phyloP scores from a whole-genome alignment of 2,888 invertebrate species.

The Lithosia quadra region DNA sequence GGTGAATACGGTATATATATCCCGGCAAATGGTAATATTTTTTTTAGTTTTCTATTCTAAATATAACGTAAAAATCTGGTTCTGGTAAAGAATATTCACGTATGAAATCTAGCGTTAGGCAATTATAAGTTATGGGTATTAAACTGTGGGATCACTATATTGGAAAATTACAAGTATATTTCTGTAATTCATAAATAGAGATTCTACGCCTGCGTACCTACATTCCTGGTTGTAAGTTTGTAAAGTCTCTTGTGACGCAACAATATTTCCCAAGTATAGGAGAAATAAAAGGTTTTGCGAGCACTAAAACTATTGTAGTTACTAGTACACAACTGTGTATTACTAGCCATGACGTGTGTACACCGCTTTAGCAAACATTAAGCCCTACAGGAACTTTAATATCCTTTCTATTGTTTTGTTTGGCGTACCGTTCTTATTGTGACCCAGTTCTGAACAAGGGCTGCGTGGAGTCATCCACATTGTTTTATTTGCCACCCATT shows the following conservation, averaged over 20 bases:
- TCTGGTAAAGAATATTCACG: too few species aligned
- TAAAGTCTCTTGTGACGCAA: not conserved
- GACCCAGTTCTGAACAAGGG: slow-evolving; percentile 34
- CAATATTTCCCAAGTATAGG: not conserved
- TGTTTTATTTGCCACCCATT: slow-evolving; percentile 26
- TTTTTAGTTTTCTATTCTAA: too few species aligned
- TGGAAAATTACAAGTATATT: too few species aligned
- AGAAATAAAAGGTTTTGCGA: slow-evolving; percentile 1
- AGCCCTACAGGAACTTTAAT: slow-evolving; percentile 36
- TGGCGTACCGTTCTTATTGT: slow-evolving; percentile 20
- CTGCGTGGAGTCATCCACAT: slow-evolving; percentile 28
- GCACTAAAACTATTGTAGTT: slow-evolving; percentile 7
- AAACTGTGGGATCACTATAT: too few species aligned
- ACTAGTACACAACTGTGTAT: not conserved
- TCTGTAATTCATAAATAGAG: too few species aligned
- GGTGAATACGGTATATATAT: too few species aligned
- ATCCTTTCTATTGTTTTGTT: slow-evolving; percentile 36
- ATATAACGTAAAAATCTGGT: too few species aligned
- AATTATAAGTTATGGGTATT: too few species aligned
- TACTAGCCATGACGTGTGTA: slow-evolving; percentile 35
- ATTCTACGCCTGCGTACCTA: not conserved
- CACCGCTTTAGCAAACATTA: slow-evolving; percentile 33
- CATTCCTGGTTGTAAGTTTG: not conserved
- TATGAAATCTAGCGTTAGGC: too few species aligned
- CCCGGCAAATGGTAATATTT: too few species aligned